A percentile compares a stretch with the other conserved stretches of the same genome.
phyloP scores from a whole-genome alignment of 1,140 invertebrate species.

The Diploscapter pachys region DNA sequence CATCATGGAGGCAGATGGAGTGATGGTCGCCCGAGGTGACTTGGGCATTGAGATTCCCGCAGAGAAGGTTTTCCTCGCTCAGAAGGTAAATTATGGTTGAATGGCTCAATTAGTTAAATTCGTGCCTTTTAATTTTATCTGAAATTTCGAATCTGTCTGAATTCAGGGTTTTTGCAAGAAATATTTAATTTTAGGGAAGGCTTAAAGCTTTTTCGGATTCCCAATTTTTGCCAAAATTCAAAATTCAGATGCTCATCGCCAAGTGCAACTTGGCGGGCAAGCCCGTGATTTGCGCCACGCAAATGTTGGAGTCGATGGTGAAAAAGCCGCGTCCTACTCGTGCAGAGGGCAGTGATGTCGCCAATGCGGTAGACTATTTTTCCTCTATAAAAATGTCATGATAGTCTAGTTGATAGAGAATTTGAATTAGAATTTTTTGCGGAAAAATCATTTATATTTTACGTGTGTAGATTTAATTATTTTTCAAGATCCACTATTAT shows the following conservation, averaged over 20 bases:
- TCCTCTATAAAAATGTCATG: too few relatives aligned
- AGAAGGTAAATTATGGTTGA: constrained; percentile 56
- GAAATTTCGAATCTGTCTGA: too few relatives aligned
- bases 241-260: constrained; percentile 63
- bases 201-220: neutral
- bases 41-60: constrained; percentile 70
- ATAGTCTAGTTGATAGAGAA: too few relatives aligned
- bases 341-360: constrained; percentile 67
- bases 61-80: constrained; percentile 94
- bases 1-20: constrained; percentile 61
- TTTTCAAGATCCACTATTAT: too few relatives aligned
- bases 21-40: constrained; percentile 66
- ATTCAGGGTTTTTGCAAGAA: too few relatives aligned
- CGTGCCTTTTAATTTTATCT: too few relatives aligned
- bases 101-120: too few relatives aligned
- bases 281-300: constrained; percentile 69
- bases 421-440: neutral
- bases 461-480: too few relatives aligned
- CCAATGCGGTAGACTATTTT: constrained; percentile 62
- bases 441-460: neutral
- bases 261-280: constrained; percentile 63
- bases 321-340: constrained; percentile 66
- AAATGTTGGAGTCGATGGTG: constrained; percentile 61
- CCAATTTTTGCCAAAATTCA: neutral
- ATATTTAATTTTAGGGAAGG: too few relatives aligned